Percentiles rank a stretch among this genome's conserved stretches.
phyloP scores from a whole-genome alignment of 53 echinoderm and acorn worm species.

The Holothuria scabra region DNA sequence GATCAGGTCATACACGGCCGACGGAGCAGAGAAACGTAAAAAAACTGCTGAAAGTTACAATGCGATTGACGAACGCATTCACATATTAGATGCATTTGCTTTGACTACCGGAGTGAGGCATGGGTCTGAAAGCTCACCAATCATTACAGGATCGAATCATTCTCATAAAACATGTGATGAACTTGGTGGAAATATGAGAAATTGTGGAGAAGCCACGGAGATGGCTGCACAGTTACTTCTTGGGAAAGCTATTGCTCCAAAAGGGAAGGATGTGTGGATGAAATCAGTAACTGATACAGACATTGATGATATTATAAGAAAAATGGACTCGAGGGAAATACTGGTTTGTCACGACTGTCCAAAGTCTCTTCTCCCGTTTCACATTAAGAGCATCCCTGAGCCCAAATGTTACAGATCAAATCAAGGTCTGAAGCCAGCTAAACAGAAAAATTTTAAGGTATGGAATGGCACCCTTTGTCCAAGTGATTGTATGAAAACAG shows the following conservation, averaged over 20 bases:
- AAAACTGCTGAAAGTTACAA: not conserved
- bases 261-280: slow-evolving; percentile 14
- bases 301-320: no score
- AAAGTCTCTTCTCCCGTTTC: slow-evolving; percentile 15
- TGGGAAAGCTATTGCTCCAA: slow-evolving; percentile 3
- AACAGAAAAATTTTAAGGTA: not conserved
- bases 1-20: not conserved
- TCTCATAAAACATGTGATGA: slow-evolving; percentile 14
- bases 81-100: slow-evolving; percentile 8
- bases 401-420: slow-evolving; percentile 3
- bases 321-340: not conserved
- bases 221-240: slow-evolving; percentile 30
- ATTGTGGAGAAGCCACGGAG: slow-evolving; percentile 22
- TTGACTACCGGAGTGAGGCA: slow-evolving; percentile 4
- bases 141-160: not conserved
- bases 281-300: not conserved
- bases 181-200: slow-evolving; percentile 11
- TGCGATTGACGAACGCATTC: not conserved
- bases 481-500: slow-evolving; percentile 16
- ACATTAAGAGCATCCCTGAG: slow-evolving; percentile 7
- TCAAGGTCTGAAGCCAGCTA: not conserved
- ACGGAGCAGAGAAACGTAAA: not conserved
- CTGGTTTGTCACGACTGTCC: slow-evolving; percentile 25
- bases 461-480: slow-evolving; percentile 24
- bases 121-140: not conserved